phyloP scores from a whole-genome alignment of 2,797 vertebrate species.

The Lerista edwardsae region DNA sequence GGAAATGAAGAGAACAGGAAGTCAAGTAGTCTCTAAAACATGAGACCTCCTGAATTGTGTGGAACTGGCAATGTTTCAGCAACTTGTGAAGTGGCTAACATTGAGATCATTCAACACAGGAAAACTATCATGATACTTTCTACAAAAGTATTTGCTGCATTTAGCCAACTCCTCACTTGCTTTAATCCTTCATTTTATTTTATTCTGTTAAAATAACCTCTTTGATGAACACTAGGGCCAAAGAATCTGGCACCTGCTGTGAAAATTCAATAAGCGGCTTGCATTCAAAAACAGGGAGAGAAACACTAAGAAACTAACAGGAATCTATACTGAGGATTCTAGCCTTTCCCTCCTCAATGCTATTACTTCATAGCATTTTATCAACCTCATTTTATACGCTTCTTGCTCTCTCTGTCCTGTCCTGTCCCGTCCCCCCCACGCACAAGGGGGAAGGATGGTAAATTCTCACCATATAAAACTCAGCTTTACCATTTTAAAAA shows the following conservation, averaged over 20 bases:
- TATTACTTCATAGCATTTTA: not conserved
- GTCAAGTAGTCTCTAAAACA: not conserved
- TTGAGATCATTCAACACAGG: not conserved
- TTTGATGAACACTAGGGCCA: not conserved
- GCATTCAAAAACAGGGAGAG: not conserved
- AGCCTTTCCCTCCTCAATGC: not conserved
- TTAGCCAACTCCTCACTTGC: not conserved
- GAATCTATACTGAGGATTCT: not conserved
- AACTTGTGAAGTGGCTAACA: not conserved
- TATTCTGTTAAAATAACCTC: no score
- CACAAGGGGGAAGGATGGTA: not conserved
- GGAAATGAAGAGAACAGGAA: not conserved
- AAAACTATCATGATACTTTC: not conserved
- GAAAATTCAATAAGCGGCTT: not conserved
- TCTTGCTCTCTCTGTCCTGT: slow-evolving; percentile 2
- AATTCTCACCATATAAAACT: not conserved
- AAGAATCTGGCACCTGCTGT: not conserved
- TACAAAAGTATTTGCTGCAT: not conserved
- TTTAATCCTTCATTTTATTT: not conserved
- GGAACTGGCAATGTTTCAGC: not conserved
- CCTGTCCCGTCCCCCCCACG: not conserved
- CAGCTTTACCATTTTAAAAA: not conserved
- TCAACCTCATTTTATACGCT: not conserved
- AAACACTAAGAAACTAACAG: not conserved
- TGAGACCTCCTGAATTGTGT: not conserved